A percentile compares a stretch with the other conserved stretches of the same genome.
phyloP scores from a whole-genome alignment of 2,797 vertebrate species.

The Xenops minutus region DNA sequence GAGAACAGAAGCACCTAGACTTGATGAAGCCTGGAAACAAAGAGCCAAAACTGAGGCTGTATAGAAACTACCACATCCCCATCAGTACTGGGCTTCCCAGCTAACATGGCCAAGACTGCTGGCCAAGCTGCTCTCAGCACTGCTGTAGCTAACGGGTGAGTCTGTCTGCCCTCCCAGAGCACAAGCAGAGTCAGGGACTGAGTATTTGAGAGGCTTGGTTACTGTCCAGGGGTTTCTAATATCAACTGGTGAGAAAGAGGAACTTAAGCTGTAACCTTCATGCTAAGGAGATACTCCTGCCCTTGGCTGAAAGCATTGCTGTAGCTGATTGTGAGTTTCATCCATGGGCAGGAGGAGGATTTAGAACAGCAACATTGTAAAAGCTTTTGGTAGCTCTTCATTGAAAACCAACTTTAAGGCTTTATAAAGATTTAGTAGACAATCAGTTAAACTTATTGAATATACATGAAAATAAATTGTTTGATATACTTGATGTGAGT shows the following conservation, averaged over 20 bases:
- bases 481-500: background rate
- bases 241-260: background rate
- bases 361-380: background rate
- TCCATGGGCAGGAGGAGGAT: background rate
- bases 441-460: background rate
- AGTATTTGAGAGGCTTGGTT: background rate
- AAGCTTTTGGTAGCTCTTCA: background rate
- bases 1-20: background rate
- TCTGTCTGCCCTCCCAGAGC: background rate
- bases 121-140: background rate
- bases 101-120: fast-evolving
- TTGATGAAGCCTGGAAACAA: background rate
- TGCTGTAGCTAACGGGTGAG: background rate
- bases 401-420: background rate
- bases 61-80: background rate
- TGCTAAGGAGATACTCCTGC: background rate
- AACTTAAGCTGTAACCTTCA: background rate
- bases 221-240: background rate
- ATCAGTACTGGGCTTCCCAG: background rate
- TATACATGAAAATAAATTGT: background rate
- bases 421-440: background rate
- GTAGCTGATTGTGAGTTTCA: background rate
- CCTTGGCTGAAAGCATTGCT: background rate
- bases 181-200: background rate
- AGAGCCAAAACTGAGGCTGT: background rate